Base-by-base conservation (phyloP, 2,888 invertebrate genomes). In the Pammene fasciana region DNA sequence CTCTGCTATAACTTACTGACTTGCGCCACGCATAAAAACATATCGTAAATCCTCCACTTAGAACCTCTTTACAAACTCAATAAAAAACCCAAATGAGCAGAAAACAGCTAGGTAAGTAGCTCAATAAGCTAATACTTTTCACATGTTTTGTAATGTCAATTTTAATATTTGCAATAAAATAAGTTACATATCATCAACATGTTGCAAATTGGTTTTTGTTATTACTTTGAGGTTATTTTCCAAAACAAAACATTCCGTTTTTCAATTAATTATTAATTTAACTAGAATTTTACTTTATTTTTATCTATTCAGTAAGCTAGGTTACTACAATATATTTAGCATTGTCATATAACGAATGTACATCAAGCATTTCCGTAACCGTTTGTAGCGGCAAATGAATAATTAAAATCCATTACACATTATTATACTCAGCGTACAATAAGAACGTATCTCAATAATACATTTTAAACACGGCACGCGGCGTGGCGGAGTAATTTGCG, bases 401-500 rank as follows among this genome's bases (percentile, higher is more conserved):
- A 88, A 85, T 87, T 83, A 82, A 84, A 78, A 78, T 72, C 81
- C 79, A 82, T 86, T 80, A 82, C 81, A 79, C 80, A 86, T 87
- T 60, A 70, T 60, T 70, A 83, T 79, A 84, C 79, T 75, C 72
- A 66, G 71, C 73, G 75, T 76, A 78, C 80, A 79, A 75, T 84
- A 81, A 79, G 82, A 80, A 79, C 83, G 86, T 86, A 83, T 86
- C 85, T 85, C 82, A 86, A 86, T 85, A 84, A 86, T 87, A 87
- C 78, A 87, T 90, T 90, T 90, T 87, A 90, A 89, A 88, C 90
- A 89, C 88, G 85, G 85, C 84, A 88, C 86, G 86, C 82, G 82
- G 86, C 85, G 86, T 84, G 84, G 81, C 78, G 84, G 85, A 86
- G 89, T 90, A 90, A 91, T 92, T 92, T 90, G 90, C 87, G 90